phyloP scores from a whole-genome alignment of 92 coral and sea anemone species.

The Parazoanthus atlanticus region DNA sequence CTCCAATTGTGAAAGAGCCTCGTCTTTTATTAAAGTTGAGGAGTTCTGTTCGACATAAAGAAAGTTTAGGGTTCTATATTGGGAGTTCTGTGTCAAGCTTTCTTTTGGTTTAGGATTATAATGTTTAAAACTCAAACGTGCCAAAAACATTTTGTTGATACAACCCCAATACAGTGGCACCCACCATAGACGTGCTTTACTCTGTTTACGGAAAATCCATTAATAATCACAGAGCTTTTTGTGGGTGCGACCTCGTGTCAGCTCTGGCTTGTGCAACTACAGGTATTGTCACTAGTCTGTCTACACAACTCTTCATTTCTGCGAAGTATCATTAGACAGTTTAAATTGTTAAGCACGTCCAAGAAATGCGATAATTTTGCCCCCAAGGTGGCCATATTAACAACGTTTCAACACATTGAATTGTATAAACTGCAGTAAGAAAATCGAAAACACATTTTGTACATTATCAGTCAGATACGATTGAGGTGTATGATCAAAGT shows the following conservation, averaged over 20 bases:
- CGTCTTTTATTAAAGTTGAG: too few relatives aligned
- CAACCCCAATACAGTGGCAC: background rate
- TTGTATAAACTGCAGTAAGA: constrained; percentile 4
- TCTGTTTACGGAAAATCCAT: background rate
- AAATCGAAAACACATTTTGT: constrained; percentile 2
- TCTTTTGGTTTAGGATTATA: background rate
- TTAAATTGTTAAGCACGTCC: constrained; percentile 9
- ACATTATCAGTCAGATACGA: background rate
- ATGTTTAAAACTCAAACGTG: background rate
- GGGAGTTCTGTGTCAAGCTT: background rate
- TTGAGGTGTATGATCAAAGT: background rate
- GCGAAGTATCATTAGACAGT: background rate
- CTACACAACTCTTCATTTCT: background rate
- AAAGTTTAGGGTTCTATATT: background rate
- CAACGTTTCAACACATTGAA: constrained; percentile 12
- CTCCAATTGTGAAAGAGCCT: background rate
- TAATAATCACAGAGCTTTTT: background rate
- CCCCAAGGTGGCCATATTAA: constrained; percentile 14
- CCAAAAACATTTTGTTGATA: too few relatives aligned
- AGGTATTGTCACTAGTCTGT: constrained; percentile 3
- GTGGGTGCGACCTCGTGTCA: constrained; percentile 7
- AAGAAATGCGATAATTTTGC: constrained; percentile 12
- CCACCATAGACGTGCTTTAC: background rate
- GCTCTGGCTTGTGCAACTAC: background rate
- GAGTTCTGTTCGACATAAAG: background rate